Conservation (phyloP, 2,797 vertebrate species). For the Sebastolobus altivelis region DNA sequence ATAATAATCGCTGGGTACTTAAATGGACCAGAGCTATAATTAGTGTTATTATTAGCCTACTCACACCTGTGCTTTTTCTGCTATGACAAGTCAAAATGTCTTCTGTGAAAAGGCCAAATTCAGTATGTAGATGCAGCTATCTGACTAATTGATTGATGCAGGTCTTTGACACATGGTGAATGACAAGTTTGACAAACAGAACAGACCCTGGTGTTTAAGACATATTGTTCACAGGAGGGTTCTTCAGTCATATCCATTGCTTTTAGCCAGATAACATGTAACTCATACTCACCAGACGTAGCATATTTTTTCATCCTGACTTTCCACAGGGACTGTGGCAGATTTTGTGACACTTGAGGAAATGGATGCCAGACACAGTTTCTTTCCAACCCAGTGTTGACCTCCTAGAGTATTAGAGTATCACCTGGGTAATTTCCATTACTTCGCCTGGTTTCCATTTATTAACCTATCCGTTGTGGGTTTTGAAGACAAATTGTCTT, state of each 20-base stretch:
- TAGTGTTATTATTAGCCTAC: slow-evolving; percentile 41
- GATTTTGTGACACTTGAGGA: slow-evolving; percentile 70
- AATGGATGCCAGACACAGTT: slow-evolving; percentile 73
- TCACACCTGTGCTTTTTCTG: slow-evolving; percentile 37
- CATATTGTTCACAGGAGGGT: slow-evolving; percentile 27
- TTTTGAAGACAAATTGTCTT: slow-evolving; percentile 5
- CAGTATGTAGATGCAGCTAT: background rate
- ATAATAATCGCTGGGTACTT: slow-evolving; percentile 14
- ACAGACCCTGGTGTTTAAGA: slow-evolving; percentile 32
- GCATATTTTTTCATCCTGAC: slow-evolving; percentile 29
- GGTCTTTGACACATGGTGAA: background rate
- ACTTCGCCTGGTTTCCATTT: slow-evolving; percentile 22
- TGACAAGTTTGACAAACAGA: background rate
- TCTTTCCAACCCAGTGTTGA: slow-evolving; percentile 62
- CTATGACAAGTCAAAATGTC: slow-evolving; percentile 22
- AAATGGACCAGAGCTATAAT: slow-evolving; percentile 41
- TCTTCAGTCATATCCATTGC: background rate
- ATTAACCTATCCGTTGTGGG: slow-evolving; percentile 1
- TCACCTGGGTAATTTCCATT: slow-evolving; percentile 29
- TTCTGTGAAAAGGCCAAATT: background rate
- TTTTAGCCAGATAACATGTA: background rate
- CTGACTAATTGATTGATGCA: background rate
- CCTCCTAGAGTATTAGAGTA: slow-evolving; percentile 26
- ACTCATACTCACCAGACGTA: background rate
- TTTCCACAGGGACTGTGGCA: slow-evolving; percentile 57